Conservation (phyloP, 2,797 vertebrate genomes). For the Vireo griseus region DNA sequence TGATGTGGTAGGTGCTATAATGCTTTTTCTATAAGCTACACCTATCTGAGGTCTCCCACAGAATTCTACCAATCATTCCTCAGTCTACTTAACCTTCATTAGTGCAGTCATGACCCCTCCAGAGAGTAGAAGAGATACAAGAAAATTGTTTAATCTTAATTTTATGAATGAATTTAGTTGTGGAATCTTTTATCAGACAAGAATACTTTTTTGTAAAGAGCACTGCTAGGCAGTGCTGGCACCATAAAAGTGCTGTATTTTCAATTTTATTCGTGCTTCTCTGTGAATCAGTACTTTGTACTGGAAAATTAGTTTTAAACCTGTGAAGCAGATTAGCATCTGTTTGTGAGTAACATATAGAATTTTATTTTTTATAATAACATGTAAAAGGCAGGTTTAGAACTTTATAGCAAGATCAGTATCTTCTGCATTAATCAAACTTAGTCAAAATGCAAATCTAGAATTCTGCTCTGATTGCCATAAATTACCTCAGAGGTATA, state of each 20-base stretch:
- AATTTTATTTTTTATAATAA: neutral
- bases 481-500: neutral
- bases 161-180: slow-evolving; percentile 5
- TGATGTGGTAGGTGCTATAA: neutral
- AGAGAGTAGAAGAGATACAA: slow-evolving; percentile 15
- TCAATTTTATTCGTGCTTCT: neutral
- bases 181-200: neutral
- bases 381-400: neutral
- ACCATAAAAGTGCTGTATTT: neutral
- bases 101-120: slow-evolving; percentile 23
- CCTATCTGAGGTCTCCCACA: neutral
- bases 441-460: neutral
- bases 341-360: neutral
- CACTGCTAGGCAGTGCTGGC: neutral
- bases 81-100: slow-evolving; percentile 51
- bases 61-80: neutral
- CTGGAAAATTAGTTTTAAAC: neutral
- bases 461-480: neutral
- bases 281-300: neutral
- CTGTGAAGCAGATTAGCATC: neutral
- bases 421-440: neutral
- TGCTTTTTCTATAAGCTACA: neutral
- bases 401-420: neutral
- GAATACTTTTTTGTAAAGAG: neutral
- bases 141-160: neutral